Conservation (phyloP, 2,113 vertebrate genomes). For the Thamnophis sirtalis region DNA sequence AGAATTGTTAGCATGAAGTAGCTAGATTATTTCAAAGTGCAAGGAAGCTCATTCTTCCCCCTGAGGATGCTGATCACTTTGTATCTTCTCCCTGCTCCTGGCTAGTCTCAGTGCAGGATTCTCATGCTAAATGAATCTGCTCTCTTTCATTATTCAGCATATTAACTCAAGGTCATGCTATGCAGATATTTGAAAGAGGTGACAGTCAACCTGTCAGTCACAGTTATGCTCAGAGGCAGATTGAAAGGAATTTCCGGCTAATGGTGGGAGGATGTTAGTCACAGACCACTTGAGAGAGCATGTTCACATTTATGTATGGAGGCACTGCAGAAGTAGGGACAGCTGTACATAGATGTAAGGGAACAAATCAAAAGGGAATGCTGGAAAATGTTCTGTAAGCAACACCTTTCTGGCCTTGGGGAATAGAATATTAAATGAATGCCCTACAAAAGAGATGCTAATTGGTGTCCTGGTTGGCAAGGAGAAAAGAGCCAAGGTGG, state of each 20-base stretch:
- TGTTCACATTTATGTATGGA: neutral
- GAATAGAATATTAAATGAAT: neutral
- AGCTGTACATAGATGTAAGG: neutral
- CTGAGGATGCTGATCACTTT: slow-evolving; percentile 48
- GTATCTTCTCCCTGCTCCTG: slow-evolving; percentile 41
- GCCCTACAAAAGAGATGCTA: neutral
- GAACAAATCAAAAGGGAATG: neutral
- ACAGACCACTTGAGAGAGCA: slow-evolving; percentile 3
- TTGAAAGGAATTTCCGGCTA: slow-evolving; percentile 41
- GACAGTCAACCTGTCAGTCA: slow-evolving; percentile 51
- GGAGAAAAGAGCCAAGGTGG: too few relatives aligned
- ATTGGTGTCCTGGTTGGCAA: neutral
- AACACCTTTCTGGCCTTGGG: neutral
- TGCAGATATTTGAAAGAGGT: slow-evolving; percentile 56
- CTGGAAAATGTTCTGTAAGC: neutral
- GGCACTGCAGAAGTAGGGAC: neutral
- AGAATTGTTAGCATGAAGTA: slow-evolving; percentile 23
- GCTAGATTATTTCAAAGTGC: slow-evolving; percentile 53
- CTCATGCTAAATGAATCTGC: slow-evolving; percentile 56
- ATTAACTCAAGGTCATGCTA: slow-evolving; percentile 61
- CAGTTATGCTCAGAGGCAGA: slow-evolving; percentile 34
- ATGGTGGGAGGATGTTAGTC: slow-evolving; percentile 10
- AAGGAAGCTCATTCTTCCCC: neutral
- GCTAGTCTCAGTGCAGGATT: slow-evolving; percentile 48
- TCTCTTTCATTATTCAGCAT: slow-evolving; percentile 54